Conservation (phyloP, 1,140 invertebrate genomes). For the Helicoverpa armigera region DNA sequence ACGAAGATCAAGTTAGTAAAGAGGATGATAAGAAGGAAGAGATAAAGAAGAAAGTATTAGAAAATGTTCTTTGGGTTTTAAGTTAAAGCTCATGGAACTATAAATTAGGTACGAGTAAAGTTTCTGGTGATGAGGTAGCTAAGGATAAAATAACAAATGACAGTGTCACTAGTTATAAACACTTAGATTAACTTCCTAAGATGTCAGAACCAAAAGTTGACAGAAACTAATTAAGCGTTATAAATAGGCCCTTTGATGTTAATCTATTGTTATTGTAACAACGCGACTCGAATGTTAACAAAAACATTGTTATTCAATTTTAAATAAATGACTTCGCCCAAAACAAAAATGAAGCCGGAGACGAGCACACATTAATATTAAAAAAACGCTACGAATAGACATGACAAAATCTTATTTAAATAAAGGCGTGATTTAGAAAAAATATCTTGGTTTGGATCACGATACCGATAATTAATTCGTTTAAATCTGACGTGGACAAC, state of each 20-base stretch:
- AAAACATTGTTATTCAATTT: constrained; percentile 18
- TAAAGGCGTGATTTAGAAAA: constrained; percentile 30
- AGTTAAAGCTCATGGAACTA: too few species aligned
- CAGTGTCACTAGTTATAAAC: background rate
- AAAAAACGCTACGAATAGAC: constrained; percentile 35
- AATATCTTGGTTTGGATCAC: constrained; percentile 3
- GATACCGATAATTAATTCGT: constrained; percentile 24
- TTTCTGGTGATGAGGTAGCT: too few species aligned
- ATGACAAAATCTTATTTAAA: constrained; percentile 41
- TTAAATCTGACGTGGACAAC: constrained; percentile 16
- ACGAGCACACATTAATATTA: background rate
- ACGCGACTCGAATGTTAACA: constrained; percentile 9
- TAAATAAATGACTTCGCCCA: constrained; percentile 3
- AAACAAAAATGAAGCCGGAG: constrained; percentile 28
- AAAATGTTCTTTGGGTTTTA: too few species aligned
- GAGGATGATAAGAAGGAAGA: background rate
- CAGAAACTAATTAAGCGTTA: background rate
- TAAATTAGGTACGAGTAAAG: too few species aligned
- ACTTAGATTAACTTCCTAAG: background rate
- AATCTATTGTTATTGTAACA: background rate
- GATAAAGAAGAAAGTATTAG: background rate
- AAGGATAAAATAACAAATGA: background rate
- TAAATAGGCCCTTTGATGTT: constrained; percentile 5
- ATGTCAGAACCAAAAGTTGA: background rate
- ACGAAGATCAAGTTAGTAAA: background rate